A percentile compares a stretch with the other conserved stretches of the same genome.
Conservation (phyloP, 1,140 invertebrate species). For the Bilobella aurantiaca region DNA sequence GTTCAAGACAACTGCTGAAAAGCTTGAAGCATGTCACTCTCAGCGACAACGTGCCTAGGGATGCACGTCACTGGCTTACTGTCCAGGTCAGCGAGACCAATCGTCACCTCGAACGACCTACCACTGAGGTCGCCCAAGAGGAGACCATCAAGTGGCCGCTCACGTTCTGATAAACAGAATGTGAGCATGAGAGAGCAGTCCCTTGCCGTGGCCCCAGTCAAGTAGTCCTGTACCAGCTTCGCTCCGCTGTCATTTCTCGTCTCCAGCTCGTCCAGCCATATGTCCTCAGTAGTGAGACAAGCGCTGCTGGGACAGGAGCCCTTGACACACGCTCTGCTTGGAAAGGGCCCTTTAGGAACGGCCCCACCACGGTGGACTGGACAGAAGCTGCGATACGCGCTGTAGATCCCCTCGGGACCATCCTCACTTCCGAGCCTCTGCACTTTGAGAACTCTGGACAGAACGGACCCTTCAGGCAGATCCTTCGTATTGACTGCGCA, state of each 20-base stretch:
- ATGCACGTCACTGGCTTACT: conserved; percentile 46
- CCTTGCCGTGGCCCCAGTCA: conserved; percentile 45
- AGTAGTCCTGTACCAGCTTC: conserved; percentile 29
- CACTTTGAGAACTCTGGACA: conserved; percentile 37
- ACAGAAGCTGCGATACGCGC: conserved; percentile 35
- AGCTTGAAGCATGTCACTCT: conserved; percentile 40
- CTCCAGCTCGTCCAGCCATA: conserved; percentile 27
- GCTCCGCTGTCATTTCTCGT: no score
- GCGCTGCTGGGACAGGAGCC: conserved; percentile 14
- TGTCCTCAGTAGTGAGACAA: conserved; percentile 15
- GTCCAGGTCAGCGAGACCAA: conserved; percentile 46
- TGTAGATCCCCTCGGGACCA: conserved; percentile 36
- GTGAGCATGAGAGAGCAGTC: conserved; percentile 50
- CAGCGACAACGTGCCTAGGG: conserved; percentile 44
- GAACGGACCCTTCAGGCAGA: conserved; percentile 37
- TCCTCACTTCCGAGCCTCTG: conserved; percentile 37
- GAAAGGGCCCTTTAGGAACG: no score
- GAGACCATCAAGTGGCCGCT: conserved; percentile 8
- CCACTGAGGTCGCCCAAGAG: conserved; percentile 39
- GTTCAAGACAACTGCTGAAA: conserved; percentile 16
- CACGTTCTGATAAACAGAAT: conserved; percentile 35
- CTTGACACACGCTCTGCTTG: neutral
- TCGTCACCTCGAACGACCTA: conserved; percentile 40
- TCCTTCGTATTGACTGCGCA: neutral
- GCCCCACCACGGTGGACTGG: conserved; percentile 19